A percentile compares a stretch with the other conserved stretches of the same genome.
Evolutionary conservation across 2,888 invertebrate species (phyloP).

Genomic region (Dioctria linearis): DNA sequence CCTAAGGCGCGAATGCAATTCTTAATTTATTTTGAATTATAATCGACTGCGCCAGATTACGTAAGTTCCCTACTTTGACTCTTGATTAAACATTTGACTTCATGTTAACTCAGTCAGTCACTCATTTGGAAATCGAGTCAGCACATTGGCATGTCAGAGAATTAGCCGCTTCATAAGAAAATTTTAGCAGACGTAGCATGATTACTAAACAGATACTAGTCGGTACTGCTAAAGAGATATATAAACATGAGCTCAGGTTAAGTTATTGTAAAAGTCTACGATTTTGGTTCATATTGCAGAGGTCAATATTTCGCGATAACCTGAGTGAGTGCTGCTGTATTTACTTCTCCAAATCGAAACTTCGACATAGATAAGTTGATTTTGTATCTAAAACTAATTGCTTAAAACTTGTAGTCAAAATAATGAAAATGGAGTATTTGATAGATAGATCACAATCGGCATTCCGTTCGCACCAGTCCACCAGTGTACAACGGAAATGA

Average conservation of each 20-base stretch:
- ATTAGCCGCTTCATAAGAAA: constrained; percentile 8
- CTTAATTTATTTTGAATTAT: background rate
- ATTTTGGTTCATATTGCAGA: background rate
- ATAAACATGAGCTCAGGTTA: background rate
- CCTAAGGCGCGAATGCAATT: background rate
- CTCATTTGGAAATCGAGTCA: constrained; percentile 20
- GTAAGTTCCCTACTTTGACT: background rate
- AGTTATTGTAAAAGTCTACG: background rate
- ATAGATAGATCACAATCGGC: background rate
- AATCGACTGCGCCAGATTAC: constrained; percentile 12
- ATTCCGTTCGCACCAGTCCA: background rate
- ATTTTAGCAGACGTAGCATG: background rate
- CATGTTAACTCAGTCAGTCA: background rate
- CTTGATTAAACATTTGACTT: background rate
- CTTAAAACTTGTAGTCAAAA: too few species aligned
- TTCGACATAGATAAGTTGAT: too few species aligned
- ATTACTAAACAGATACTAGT: background rate
- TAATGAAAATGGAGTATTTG: too few species aligned
- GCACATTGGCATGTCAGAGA: constrained; percentile 5
- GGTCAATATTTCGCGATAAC: constrained; percentile 27
- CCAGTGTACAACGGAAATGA: background rate
- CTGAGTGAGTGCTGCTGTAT: too few species aligned
- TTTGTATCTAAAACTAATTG: too few species aligned
- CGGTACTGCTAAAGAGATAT: background rate
- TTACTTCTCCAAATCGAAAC: too few species aligned